phyloP scores from a whole-genome alignment of 2,797 vertebrate genomes.

The Falco cherrug region DNA sequence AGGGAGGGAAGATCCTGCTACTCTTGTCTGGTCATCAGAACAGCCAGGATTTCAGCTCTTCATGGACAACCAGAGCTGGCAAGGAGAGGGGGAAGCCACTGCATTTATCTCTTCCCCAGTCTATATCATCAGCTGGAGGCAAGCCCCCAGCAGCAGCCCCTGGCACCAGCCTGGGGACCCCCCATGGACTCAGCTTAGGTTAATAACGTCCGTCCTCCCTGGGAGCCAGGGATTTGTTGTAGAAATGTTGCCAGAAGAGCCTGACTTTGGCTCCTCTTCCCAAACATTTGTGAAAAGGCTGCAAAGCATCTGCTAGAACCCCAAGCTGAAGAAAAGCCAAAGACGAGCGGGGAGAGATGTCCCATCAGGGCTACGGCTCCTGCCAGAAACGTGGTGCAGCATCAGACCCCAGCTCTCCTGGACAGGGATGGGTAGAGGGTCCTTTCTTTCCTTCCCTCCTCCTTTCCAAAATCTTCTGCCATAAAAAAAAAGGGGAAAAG shows the following conservation, averaged over 20 bases:
- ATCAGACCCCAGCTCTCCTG: not conserved
- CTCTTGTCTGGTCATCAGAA: not conserved
- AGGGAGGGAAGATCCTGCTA: not conserved
- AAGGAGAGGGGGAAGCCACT: not conserved
- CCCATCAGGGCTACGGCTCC: not conserved
- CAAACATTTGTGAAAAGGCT: constrained; percentile 57
- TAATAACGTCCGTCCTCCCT: constrained; percentile 13
- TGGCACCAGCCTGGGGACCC: not conserved
- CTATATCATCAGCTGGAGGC: not conserved
- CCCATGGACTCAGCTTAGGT: not conserved
- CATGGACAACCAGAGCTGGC: not conserved
- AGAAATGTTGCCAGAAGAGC: constrained; percentile 31
- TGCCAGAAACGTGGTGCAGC: not conserved
- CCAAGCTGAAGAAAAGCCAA: not conserved
- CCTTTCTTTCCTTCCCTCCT: not conserved
- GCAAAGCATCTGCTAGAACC: constrained; percentile 47
- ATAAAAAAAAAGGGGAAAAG: not conserved
- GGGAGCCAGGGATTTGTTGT: constrained; percentile 43
- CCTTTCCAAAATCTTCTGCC: not conserved
- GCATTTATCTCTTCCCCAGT: not conserved
- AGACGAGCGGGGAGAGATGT: not conserved
- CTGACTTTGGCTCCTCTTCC: constrained; percentile 53
- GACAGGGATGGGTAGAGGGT: not conserved
- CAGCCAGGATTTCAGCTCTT: not conserved
- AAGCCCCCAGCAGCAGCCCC: not conserved